Evolutionary conservation across 2,113 vertebrate species (phyloP).

Genomic region (Chrysemys picta): DNA sequence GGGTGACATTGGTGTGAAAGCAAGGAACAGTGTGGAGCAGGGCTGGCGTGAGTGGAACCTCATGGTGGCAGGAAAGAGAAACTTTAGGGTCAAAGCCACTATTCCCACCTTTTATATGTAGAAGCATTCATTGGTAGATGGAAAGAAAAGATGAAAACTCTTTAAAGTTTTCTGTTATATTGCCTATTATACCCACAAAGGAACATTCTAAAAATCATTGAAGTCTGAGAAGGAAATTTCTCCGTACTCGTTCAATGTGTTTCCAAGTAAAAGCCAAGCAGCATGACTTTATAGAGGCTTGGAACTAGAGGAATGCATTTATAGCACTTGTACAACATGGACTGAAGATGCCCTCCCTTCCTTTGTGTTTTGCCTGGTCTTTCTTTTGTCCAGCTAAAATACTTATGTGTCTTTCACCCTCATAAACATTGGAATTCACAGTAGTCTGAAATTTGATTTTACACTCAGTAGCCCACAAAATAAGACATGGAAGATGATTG

Average conservation of each 20-base stretch:
- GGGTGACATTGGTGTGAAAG: neutral
- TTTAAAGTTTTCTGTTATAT: neutral
- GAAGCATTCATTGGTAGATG: neutral
- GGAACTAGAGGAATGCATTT: neutral
- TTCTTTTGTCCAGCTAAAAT: neutral
- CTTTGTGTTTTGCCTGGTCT: neutral
- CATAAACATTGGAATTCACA: accelerated
- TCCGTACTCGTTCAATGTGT: neutral
- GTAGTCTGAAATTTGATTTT: neutral
- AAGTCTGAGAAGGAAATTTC: neutral
- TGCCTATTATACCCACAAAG: neutral
- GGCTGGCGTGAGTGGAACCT: neutral
- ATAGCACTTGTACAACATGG: neutral
- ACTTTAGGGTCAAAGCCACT: neutral
- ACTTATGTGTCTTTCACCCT: accelerated
- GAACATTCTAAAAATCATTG: neutral
- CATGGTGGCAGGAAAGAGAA: neutral
- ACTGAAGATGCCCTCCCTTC: neutral
- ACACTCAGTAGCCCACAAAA: neutral
- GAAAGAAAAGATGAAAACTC: neutral
- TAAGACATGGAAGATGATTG: neutral
- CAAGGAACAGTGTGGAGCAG: neutral
- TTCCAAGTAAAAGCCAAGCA: neutral
- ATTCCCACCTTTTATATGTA: neutral
- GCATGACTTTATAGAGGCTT: neutral